A percentile compares a stretch with the other conserved stretches of the same genome.
Conservation (phyloP, 2,113 vertebrate species). For the Dasyurus viverrinus region DNA sequence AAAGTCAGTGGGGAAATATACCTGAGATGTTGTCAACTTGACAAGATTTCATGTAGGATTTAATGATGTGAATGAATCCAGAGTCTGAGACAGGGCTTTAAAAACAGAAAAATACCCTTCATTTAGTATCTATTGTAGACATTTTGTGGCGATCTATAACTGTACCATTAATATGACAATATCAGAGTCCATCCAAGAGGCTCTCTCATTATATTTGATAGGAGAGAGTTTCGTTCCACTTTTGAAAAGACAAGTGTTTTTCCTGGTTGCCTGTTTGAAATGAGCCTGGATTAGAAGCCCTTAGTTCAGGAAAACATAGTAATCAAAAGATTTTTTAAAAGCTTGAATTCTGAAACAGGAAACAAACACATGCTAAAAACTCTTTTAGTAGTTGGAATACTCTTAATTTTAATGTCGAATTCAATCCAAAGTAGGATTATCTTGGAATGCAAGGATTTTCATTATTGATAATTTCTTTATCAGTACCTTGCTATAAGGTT, state of each 20-base stretch:
- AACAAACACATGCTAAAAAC: conserved; percentile 25
- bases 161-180: background rate
- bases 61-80: background rate
- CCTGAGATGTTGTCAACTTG: background rate
- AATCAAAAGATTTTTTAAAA: conserved; percentile 26
- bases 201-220: background rate
- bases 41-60: conserved; percentile 42
- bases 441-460: background rate
- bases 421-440: background rate
- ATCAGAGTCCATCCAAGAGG: background rate
- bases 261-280: conserved; percentile 33
- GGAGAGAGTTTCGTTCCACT: conserved; percentile 1
- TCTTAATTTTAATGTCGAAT: background rate
- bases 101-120: background rate
- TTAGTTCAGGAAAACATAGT: conserved; percentile 16
- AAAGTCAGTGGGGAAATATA: background rate
- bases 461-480: background rate
- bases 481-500: background rate
- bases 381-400: background rate
- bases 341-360: conserved; percentile 23
- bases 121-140: background rate
- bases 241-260: conserved; percentile 41
- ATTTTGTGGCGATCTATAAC: background rate
- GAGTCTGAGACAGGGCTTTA: background rate
- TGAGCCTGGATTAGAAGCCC: background rate